Evolutionary conservation across 2,888 invertebrate genomes (phyloP).

Genomic region (Amphimallon solstitiale): DNA sequence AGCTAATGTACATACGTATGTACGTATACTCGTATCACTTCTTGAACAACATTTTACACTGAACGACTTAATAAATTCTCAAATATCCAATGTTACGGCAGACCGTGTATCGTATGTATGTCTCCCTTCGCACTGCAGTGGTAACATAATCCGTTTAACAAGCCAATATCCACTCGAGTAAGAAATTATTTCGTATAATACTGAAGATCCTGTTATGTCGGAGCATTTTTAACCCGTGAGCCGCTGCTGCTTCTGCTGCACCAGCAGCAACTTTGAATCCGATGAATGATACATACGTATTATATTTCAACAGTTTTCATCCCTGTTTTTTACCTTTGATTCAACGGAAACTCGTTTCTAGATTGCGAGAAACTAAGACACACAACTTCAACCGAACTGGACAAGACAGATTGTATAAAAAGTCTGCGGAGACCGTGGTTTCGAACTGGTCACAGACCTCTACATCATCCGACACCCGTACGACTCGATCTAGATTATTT

Average conservation of each 20-base stretch:
- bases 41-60: not conserved
- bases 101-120: not conserved
- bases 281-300: constrained; percentile 33
- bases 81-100: not conserved
- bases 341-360: constrained; percentile 19
- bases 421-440: constrained; percentile 37
- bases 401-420: constrained; percentile 18
- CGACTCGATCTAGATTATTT: constrained; percentile 44
- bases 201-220: constrained; percentile 30
- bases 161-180: constrained; percentile 8
- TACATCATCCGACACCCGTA: constrained; percentile 34
- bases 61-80: not conserved
- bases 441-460: constrained; percentile 31
- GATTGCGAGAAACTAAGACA: constrained; percentile 2
- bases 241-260: not conserved
- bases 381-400: constrained; percentile 11
- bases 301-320: constrained; percentile 15
- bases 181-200: constrained; percentile 28
- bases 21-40: not conserved
- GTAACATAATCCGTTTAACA: constrained; percentile 32
- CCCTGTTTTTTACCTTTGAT: not conserved
- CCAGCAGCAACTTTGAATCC: not conserved
- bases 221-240: constrained; percentile 3
- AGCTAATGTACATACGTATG: not conserved
- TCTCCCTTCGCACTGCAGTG: not conserved